Percentiles rank a stretch among this genome's conserved stretches.
These are phyloP conservation scores for Lepilemur septentrionalis DNA, from an alignment of 2,797 vertebrate species.

Conservation along the genomic window DNA sequence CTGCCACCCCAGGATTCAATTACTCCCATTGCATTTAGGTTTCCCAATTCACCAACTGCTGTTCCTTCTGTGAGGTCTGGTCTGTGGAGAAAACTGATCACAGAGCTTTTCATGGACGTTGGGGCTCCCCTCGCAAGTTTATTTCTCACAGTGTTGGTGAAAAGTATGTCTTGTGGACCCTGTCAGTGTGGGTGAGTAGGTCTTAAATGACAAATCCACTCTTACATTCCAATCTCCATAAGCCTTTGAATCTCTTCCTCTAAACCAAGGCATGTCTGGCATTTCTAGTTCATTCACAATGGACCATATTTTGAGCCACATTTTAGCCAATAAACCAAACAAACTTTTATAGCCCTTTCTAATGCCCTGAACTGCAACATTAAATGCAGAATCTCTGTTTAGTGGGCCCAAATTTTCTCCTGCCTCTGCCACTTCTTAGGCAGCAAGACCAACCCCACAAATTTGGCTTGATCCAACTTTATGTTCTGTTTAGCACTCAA, in stretches of 20 bases:
- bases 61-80: neutral
- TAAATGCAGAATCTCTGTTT: neutral
- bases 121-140: neutral
- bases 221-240: neutral
- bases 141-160: neutral
- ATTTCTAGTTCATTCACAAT: neutral
- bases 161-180: neutral
- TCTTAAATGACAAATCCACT: neutral
- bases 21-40: neutral
- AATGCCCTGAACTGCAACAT: neutral
- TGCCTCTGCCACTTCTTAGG: neutral
- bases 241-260: neutral
- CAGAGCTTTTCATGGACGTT: neutral
- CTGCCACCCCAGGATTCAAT: neutral
- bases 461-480: neutral
- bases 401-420: neutral
- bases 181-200: neutral
- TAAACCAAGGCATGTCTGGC: neutral
- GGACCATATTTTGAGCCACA: neutral
- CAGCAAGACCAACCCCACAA: neutral
- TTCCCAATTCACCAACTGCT: neutral
- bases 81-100: neutral
- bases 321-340: neutral
- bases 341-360: neutral
- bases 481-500: neutral